These are phyloP conservation scores for Nomada flava DNA, from an alignment of 2,888 invertebrate species.

Conservation along the genomic window DNA sequence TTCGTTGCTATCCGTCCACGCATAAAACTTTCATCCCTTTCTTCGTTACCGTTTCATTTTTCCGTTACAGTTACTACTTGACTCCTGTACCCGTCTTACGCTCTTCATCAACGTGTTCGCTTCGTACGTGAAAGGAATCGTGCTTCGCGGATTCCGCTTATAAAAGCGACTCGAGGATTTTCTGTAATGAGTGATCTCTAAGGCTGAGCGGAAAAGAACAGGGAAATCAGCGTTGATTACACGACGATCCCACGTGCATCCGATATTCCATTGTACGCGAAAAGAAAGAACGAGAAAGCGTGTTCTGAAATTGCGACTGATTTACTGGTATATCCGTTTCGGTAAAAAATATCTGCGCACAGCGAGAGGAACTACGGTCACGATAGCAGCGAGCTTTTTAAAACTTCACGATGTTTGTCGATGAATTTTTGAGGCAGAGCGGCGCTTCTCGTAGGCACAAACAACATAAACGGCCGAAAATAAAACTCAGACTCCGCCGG, in stretches of 20 bases:
- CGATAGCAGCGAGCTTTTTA: background rate
- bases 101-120: background rate
- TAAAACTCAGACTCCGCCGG: background rate
- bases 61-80: constrained; percentile 26
- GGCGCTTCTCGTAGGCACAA: background rate
- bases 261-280: constrained; percentile 9
- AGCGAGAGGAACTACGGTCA: background rate
- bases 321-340: constrained; percentile 11
- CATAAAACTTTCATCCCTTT: constrained; percentile 2
- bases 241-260: constrained; percentile 5
- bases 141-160: background rate
- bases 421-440: constrained; percentile 19
- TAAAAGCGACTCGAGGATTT: background rate
- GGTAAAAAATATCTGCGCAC: constrained; percentile 3
- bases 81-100: constrained; percentile 4
- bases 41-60: constrained; percentile 16
- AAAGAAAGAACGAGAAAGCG: background rate
- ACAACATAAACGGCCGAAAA: constrained; percentile 3
- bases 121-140: background rate
- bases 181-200: background rate
- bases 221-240: constrained; percentile 5
- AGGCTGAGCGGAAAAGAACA: background rate
- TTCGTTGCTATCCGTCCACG: constrained; percentile 18
- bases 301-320: constrained; percentile 26
- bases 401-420: constrained; percentile 40